Percentiles rank a stretch among this genome's conserved stretches.
These are phyloP conservation scores for Dascyllus trimaculatus DNA, from an alignment of 2,113 vertebrate species.

Conservation along the genomic window DNA sequence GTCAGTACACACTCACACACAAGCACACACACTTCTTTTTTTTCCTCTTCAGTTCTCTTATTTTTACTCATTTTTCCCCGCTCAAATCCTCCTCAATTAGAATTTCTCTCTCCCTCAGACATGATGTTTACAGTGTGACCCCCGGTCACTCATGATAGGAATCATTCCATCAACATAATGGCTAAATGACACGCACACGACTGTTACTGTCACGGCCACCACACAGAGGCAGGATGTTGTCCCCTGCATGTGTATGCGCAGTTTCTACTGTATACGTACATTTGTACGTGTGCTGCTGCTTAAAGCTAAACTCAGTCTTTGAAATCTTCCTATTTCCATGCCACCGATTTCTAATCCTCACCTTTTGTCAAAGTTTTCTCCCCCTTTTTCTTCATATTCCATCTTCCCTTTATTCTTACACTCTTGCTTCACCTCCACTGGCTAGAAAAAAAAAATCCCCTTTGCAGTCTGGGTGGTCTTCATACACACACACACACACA, in stretches of 20 bases:
- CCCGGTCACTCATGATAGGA: slow-evolving; percentile 74
- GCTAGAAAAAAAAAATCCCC: slow-evolving; percentile 55
- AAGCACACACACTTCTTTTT: slow-evolving; percentile 19
- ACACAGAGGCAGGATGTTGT: slow-evolving; percentile 61
- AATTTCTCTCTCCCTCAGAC: slow-evolving; percentile 48
- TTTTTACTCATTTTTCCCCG: slow-evolving; percentile 29
- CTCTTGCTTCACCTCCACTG: slow-evolving; percentile 64
- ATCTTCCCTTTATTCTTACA: slow-evolving; percentile 52
- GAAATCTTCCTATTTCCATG: slow-evolving; percentile 17
- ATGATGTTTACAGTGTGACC: slow-evolving; percentile 79
- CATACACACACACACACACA: slow-evolving; percentile 34
- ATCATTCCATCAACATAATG: slow-evolving; percentile 80
- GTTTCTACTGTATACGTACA: neutral
- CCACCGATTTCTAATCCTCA: slow-evolving; percentile 23
- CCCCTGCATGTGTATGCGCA: slow-evolving; percentile 11
- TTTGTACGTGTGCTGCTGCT: neutral
- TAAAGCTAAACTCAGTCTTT: neutral
- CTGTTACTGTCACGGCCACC: slow-evolving; percentile 65
- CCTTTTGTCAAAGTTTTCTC: slow-evolving; percentile 36
- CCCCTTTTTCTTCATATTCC: slow-evolving; percentile 14
- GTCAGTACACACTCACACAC: slow-evolving; percentile 49
- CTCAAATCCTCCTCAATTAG: neutral
- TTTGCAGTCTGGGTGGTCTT: slow-evolving; percentile 85
- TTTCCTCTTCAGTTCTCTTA: slow-evolving; percentile 30
- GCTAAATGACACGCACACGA: slow-evolving; percentile 79